A percentile compares a stretch with the other conserved stretches of the same genome.
Conservation (phyloP, 2,888 invertebrate genomes). For the Nipponacmea schrenckii region DNA sequence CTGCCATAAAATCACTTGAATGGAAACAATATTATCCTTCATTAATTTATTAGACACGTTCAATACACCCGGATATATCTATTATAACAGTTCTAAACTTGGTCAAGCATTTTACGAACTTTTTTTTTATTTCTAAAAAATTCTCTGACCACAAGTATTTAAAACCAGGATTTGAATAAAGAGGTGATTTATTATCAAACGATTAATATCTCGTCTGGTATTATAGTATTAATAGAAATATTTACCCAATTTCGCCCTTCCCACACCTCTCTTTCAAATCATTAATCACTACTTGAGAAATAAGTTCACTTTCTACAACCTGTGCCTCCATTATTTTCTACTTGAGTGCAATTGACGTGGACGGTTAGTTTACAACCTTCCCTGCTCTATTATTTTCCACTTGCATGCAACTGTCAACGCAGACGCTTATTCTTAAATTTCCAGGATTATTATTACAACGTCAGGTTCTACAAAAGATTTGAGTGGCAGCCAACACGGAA, state of each 20-base stretch:
- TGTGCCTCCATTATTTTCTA: neutral
- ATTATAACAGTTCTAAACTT: too few relatives aligned
- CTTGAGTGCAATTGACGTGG: neutral
- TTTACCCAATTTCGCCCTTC: neutral
- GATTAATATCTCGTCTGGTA: neutral
- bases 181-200: too few relatives aligned
- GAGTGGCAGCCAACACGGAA: slow-evolving; percentile 1
- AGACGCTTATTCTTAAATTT: neutral
- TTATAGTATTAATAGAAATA: neutral
- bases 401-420: neutral
- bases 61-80: too few relatives aligned
- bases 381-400: slow-evolving; percentile 1
- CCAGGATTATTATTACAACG: neutral
- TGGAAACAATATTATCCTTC: too few relatives aligned
- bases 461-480: neutral
- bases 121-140: too few relatives aligned
- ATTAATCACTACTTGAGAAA: neutral
- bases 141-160: too few relatives aligned
- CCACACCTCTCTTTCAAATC: neutral
- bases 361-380: neutral
- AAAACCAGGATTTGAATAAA: too few relatives aligned
- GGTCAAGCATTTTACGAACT: too few relatives aligned
- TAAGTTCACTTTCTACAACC: neutral
- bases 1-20: too few relatives aligned
- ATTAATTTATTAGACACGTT: too few relatives aligned